phyloP scores from a whole-genome alignment of 1,140 invertebrate genomes.

The Polyergus mexicanus region DNA sequence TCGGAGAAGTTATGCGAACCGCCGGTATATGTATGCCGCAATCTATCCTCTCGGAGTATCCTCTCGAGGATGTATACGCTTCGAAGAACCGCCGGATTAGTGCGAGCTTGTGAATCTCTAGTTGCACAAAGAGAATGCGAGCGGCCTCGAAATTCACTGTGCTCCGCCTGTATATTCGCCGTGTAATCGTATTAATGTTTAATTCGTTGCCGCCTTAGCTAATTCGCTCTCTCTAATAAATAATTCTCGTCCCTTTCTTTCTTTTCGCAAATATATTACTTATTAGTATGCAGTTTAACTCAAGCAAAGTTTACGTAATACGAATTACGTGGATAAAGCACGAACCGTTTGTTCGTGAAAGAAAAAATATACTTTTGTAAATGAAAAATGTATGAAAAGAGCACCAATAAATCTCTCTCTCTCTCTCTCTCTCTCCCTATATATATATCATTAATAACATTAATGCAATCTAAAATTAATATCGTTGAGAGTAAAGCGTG shows the following conservation, averaged over 20 bases:
- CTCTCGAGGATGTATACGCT: constrained; percentile 64
- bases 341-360: background rate
- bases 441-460: background rate
- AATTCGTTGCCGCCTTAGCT: constrained; percentile 64
- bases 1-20: constrained; percentile 69
- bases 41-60: constrained; percentile 63
- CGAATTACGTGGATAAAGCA: background rate
- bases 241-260: constrained; percentile 45
- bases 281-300: constrained; percentile 41
- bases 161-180: constrained; percentile 36
- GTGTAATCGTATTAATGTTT: constrained; percentile 72
- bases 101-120: constrained; percentile 68
- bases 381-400: background rate
- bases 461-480: background rate
- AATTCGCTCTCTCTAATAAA: constrained; percentile 57
- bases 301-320: constrained; percentile 8
- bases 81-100: constrained; percentile 69
- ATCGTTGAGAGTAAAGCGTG: background rate
- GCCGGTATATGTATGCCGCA: constrained; percentile 61
- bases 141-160: constrained; percentile 66
- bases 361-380: background rate
- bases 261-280: constrained; percentile 47
- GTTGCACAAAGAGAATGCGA: constrained; percentile 74
- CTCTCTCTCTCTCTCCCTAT: no score
- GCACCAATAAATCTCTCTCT: background rate